phyloP scores from a whole-genome alignment of 2,113 vertebrate genomes.

The Eptesicus fuscus region DNA sequence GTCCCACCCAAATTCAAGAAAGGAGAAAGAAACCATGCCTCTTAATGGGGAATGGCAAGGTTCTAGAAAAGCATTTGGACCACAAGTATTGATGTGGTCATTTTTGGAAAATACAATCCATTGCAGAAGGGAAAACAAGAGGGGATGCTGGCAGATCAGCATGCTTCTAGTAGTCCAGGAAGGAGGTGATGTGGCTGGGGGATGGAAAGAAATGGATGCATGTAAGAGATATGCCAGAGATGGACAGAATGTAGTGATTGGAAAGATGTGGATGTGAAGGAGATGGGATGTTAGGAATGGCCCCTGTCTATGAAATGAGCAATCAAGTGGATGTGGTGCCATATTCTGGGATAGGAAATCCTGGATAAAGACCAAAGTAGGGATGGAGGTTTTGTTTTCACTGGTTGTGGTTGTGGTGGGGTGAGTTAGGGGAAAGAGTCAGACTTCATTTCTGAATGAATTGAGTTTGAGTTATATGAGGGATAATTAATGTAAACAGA shows the following conservation, averaged over 20 bases:
- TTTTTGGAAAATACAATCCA: neutral
- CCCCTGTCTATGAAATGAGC: neutral
- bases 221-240: neutral
- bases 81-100: neutral
- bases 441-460: neutral
- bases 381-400: neutral
- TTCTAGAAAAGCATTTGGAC: slow-evolving; percentile 13
- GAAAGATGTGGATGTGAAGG: neutral
- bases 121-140: neutral
- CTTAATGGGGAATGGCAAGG: neutral
- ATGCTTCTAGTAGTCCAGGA: neutral
- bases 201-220: neutral
- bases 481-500: neutral
- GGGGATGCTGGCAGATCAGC: neutral
- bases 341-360: neutral
- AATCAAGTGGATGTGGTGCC: neutral
- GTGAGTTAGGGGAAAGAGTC: neutral
- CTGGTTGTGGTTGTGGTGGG: neutral
- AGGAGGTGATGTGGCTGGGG: neutral
- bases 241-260: neutral
- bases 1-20: neutral
- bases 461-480: neutral
- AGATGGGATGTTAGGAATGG: neutral
- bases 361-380: neutral
- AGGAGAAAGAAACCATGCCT: neutral